phyloP scores from a whole-genome alignment of 2,888 invertebrate genomes.

The Yponomeuta plumbellus region DNA sequence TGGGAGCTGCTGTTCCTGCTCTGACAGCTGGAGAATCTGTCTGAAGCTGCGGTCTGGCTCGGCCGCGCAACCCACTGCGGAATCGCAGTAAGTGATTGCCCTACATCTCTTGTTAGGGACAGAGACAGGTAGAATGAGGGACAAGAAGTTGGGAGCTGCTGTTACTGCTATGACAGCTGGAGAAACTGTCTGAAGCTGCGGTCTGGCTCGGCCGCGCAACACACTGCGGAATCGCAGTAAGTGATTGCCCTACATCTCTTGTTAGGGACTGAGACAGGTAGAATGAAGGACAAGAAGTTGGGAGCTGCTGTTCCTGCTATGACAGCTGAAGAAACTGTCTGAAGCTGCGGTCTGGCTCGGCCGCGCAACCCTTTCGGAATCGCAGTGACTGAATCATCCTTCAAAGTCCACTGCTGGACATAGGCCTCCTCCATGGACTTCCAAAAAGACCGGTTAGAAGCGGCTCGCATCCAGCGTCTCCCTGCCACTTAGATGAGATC shows the following conservation, averaged over 20 bases:
- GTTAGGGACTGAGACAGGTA: no score
- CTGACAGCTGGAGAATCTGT: constrained; percentile 86
- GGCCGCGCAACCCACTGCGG: constrained; percentile 73
- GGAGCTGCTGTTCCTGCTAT: constrained; percentile 91
- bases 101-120: neutral
- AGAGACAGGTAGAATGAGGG: no score
- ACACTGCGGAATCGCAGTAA: constrained; percentile 57
- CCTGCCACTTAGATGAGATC: no score
- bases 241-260: constrained; percentile 12
- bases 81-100: constrained; percentile 44
- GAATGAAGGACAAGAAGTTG: no score
- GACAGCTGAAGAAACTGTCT: constrained; percentile 87
- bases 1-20: constrained; percentile 92
- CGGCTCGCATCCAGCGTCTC: no score
- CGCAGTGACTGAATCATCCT: no score
- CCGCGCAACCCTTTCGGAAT: constrained; percentile 66
- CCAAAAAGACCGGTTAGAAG: no score
- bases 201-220: constrained; percentile 83
- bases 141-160: no score
- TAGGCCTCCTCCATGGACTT: no score
- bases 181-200: constrained; percentile 86
- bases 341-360: constrained; percentile 88
- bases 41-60: constrained; percentile 87
- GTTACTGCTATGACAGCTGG: constrained; percentile 89
- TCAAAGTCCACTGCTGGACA: no score